These are phyloP conservation scores for Tetranychus urticae DNA, from an alignment of 1,140 invertebrate genomes.

Conservation along the genomic window DNA sequence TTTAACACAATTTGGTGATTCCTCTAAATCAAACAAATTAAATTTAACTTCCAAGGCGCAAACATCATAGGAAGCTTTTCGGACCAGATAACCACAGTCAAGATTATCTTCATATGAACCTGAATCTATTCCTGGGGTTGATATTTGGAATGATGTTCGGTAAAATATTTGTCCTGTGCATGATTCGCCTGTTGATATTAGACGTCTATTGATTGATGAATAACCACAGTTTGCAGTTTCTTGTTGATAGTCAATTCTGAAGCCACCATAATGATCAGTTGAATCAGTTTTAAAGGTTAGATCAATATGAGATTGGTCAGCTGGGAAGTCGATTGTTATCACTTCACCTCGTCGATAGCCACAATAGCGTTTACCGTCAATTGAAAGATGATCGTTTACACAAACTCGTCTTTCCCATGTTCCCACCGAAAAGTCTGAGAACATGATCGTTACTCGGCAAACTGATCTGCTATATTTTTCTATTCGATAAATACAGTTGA, in stretches of 20 bases:
- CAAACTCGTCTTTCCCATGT: constrained; percentile 8
- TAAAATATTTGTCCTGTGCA: no score
- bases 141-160: constrained; percentile 9
- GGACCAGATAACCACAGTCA: constrained; percentile 12
- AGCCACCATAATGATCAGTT: constrained; percentile 9
- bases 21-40: constrained; percentile 13
- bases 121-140: constrained; percentile 10
- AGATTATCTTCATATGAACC: constrained; percentile 10
- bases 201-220: background rate
- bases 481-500: constrained; percentile 12
- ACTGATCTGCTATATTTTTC: constrained; percentile 1
- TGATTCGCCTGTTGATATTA: background rate
- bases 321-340: constrained; percentile 11
- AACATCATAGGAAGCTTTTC: constrained; percentile 10
- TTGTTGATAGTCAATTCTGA: constrained; percentile 12
- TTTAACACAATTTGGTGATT: constrained; percentile 13
- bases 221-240: background rate
- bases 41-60: constrained; percentile 15
- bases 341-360: constrained; percentile 9
- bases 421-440: constrained; percentile 13
- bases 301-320: constrained; percentile 3
- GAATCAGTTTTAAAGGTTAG: constrained; percentile 11
- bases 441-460: constrained; percentile 13
- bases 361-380: constrained; percentile 13
- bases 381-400: constrained; percentile 13